phyloP scores from a whole-genome alignment of 2,797 vertebrate species.

The Tiaroga cobitis region DNA sequence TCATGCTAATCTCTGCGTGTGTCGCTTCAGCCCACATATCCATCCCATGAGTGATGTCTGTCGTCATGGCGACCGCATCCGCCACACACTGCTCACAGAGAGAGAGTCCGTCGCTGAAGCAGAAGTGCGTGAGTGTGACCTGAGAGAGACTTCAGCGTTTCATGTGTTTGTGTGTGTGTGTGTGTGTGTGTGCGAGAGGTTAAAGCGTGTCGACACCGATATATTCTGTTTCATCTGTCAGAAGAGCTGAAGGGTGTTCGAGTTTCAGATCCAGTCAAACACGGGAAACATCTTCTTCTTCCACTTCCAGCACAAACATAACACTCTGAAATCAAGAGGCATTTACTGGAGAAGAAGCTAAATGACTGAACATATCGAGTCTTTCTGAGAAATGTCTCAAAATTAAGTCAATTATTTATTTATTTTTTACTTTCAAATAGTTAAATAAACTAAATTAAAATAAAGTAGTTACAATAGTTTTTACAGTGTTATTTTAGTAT shows the following conservation, averaged over 20 bases:
- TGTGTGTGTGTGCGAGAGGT: not conserved
- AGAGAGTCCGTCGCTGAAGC: slow-evolving; percentile 73
- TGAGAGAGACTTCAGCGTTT: slow-evolving; percentile 26
- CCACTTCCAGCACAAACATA: no score
- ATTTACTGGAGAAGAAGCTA: no score
- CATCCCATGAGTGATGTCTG: slow-evolving; percentile 80
- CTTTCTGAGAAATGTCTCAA: no score
- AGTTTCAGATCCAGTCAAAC: not conserved
- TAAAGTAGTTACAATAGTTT: no score
- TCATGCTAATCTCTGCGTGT: slow-evolving; percentile 55
- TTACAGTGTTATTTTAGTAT: no score
- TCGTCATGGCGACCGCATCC: slow-evolving; percentile 81
- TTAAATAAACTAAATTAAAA: no score
- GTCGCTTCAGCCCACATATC: slow-evolving; percentile 77
- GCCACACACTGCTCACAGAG: slow-evolving; percentile 70
- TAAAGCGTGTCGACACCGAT: not conserved
- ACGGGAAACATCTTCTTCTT: no score
- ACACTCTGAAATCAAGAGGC: no score
- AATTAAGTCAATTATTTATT: no score
- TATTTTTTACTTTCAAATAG: no score
- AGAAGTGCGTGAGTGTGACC: slow-evolving; percentile 77
- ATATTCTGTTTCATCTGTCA: not conserved
- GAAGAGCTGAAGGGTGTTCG: not conserved
- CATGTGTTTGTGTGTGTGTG: not conserved
- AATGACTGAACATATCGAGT: no score